phyloP scores from a whole-genome alignment of 2,888 invertebrate genomes.

The Agrenia bidenticulata region DNA sequence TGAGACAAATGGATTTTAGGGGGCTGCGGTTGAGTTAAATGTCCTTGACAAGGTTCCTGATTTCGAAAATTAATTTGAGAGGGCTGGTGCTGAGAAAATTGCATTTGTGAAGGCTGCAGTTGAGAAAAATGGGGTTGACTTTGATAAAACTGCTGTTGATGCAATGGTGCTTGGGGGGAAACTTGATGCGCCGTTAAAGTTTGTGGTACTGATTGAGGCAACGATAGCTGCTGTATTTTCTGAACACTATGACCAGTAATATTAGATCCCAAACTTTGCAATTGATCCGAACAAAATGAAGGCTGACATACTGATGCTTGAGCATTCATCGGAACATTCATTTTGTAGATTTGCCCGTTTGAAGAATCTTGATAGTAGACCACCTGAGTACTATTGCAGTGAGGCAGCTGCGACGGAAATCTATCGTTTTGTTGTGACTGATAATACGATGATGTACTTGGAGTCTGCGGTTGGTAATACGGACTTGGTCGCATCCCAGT shows the following conservation, averaged over 20 bases:
- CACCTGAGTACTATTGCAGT: too few species aligned
- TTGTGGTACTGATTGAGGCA: background rate
- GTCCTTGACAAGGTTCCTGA: background rate
- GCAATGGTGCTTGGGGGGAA: background rate
- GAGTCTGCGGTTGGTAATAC: too few species aligned
- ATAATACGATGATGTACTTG: too few species aligned
- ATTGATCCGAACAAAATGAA: background rate
- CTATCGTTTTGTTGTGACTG: too few species aligned
- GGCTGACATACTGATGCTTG: background rate
- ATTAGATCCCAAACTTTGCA: background rate
- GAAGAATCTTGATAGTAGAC: background rate
- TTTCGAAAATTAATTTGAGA: background rate
- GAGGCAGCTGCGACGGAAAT: too few species aligned
- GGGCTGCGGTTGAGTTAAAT: constrained; percentile 13
- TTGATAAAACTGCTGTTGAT: background rate
- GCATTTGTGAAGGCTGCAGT: background rate
- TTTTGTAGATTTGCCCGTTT: constrained; percentile 12
- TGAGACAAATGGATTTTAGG: background rate
- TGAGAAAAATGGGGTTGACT: constrained; percentile 10
- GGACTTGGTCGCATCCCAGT: too few species aligned
- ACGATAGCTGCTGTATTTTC: too few species aligned
- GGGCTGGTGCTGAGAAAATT: background rate
- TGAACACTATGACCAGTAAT: too few species aligned
- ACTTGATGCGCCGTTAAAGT: background rate
- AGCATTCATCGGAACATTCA: constrained; percentile 13